These are phyloP conservation scores for Tauraco erythrolophus DNA, from an alignment of 2,113 vertebrate species.

Conservation along the genomic window DNA sequence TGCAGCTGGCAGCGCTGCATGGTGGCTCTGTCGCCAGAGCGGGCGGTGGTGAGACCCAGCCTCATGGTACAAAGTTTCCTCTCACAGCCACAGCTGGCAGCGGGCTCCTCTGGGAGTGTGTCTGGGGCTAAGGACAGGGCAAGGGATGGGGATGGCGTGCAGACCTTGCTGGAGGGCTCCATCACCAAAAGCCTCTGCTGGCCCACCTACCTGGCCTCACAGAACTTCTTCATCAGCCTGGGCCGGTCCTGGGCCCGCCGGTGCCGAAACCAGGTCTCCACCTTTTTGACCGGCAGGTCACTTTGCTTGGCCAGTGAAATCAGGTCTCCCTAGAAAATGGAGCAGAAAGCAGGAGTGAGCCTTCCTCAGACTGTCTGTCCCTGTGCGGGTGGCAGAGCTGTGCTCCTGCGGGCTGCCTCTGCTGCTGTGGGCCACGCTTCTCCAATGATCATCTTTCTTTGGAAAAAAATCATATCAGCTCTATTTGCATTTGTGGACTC, in stretches of 20 bases:
- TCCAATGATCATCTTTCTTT: not conserved
- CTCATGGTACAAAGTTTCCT: not conserved
- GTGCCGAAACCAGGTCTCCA: not conserved
- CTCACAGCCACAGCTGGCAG: not conserved
- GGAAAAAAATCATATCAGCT: not conserved
- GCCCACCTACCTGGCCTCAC: not conserved
- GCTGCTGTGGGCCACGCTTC: not conserved
- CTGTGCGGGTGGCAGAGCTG: not conserved
- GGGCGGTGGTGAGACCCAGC: not conserved
- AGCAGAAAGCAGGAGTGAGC: not conserved
- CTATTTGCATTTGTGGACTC: not conserved
- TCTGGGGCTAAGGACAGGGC: not conserved
- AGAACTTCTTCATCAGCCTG: not conserved
- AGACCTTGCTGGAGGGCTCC: not conserved
- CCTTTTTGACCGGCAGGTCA: not conserved
- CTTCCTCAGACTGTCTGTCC: no score
- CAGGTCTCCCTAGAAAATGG: not conserved
- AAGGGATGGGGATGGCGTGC: not conserved
- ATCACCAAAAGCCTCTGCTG: not conserved
- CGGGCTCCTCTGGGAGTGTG: not conserved
- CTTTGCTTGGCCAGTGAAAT: not conserved
- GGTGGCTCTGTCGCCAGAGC: not conserved
- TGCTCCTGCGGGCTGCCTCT: not conserved
- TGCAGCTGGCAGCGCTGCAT: not conserved
- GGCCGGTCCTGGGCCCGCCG: not conserved